Conservation (phyloP, 2,888 invertebrate species). For the Atethmia centrago region DNA sequence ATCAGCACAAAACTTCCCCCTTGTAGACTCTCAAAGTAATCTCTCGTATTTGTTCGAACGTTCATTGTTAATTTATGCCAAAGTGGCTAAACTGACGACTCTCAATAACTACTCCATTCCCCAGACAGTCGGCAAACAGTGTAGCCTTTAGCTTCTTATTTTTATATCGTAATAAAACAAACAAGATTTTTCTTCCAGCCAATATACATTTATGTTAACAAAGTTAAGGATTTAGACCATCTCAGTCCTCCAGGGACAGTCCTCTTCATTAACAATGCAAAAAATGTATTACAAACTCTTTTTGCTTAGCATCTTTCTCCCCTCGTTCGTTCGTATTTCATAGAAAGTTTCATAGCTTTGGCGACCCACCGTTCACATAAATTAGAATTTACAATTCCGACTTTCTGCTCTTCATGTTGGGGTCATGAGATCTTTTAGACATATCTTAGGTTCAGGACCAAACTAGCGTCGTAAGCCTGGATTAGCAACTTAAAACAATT, state of each 20-base stretch:
- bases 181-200: constrained; percentile 61
- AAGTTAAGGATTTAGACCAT: constrained; percentile 57
- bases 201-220: constrained; percentile 65
- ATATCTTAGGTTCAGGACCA: constrained; percentile 17
- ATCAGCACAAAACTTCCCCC: constrained; percentile 23
- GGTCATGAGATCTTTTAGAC: constrained; percentile 21
- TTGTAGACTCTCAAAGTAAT: constrained; percentile 37
- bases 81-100: constrained; percentile 47
- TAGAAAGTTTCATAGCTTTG: constrained; percentile 50
- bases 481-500: constrained; percentile 43
- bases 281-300: constrained; percentile 63
- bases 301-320: constrained; percentile 42
- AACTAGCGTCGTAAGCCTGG: constrained; percentile 15
- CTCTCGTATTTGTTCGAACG: constrained; percentile 44
- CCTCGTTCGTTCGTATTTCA: constrained; percentile 51
- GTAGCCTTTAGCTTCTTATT: constrained; percentile 35
- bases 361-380: constrained; percentile 34
- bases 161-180: constrained; percentile 59
- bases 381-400: constrained; percentile 31
- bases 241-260: constrained; percentile 52
- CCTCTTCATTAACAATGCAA: constrained; percentile 65
- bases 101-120: constrained; percentile 53
- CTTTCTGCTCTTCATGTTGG: constrained; percentile 16
- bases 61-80: constrained; percentile 53
- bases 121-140: constrained; percentile 27